Conservation (phyloP, 2,888 invertebrate genomes). For the Ophion obscuratus region DNA sequence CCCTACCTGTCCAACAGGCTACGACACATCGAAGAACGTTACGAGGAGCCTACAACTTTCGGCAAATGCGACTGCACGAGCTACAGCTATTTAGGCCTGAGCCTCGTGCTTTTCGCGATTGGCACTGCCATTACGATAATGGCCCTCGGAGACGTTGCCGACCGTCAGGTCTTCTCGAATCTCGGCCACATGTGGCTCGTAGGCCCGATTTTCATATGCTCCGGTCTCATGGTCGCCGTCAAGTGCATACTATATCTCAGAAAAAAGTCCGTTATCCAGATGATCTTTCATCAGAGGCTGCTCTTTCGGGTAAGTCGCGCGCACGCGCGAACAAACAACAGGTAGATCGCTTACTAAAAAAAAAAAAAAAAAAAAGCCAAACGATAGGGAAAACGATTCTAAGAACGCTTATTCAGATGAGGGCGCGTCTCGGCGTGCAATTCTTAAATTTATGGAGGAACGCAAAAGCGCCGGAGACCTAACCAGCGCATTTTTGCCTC, state of each 20-base stretch:
- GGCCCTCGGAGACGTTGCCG: conserved; percentile 86
- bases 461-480: not conserved
- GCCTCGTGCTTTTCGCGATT: conserved; percentile 87
- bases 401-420: not conserved
- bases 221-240: conserved; percentile 89
- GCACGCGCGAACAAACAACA: not conserved
- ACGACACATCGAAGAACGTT: conserved; percentile 86
- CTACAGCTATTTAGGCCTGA: conserved; percentile 88
- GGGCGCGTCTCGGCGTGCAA: not conserved
- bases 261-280: conserved; percentile 88
- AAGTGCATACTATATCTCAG: conserved; percentile 88
- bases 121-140: conserved; percentile 88
- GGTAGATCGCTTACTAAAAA: conserved; percentile 8
- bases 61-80: conserved; percentile 89
- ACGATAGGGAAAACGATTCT: not conserved
- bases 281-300: conserved; percentile 87
- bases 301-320: conserved; percentile 86
- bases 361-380: not conserved
- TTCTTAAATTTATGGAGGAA: not conserved
- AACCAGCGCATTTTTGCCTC: not conserved
- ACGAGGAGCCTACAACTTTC: conserved; percentile 86
- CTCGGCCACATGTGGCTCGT: conserved; percentile 89
- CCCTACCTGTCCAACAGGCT: conserved; percentile 87
- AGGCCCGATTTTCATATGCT: conserved; percentile 89
- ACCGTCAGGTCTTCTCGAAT: conserved; percentile 87